phyloP scores from a whole-genome alignment of 2,888 invertebrate species.

The Petrophora chlorosata region DNA sequence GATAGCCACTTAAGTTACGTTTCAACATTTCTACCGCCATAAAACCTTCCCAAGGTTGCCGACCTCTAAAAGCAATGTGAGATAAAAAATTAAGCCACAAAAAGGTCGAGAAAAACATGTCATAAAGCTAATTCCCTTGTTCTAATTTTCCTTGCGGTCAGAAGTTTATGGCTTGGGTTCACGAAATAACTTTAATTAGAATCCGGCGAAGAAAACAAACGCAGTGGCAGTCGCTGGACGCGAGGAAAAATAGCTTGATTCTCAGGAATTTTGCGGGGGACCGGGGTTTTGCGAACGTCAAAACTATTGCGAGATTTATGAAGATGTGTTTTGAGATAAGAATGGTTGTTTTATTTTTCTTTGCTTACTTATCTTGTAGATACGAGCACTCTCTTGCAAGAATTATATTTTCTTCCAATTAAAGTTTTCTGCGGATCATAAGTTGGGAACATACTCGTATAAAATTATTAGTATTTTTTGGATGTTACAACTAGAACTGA shows the following conservation, averaged over 20 bases:
- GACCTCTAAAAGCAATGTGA: conserved; percentile 2
- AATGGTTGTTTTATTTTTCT: neutral
- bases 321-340: neutral
- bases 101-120: conserved; percentile 27
- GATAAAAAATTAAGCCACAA: conserved; percentile 19
- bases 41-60: conserved; percentile 5
- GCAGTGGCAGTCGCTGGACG: conserved; percentile 38
- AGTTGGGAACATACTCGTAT: too few species aligned
- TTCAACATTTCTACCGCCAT: neutral
- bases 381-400: too few species aligned
- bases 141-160: conserved; percentile 28
- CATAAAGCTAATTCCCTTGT: conserved; percentile 24
- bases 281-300: conserved; percentile 10
- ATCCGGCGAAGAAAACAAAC: conserved; percentile 65
- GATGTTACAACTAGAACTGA: too few species aligned
- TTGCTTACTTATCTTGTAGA: too few species aligned
- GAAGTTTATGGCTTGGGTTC: conserved; percentile 39
- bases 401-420: too few species aligned
- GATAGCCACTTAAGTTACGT: too few species aligned
- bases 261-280: conserved; percentile 34
- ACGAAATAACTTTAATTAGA: conserved; percentile 72
- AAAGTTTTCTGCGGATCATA: too few species aligned
- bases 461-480: too few species aligned
- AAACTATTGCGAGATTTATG: conserved; percentile 13
- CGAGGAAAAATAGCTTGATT: conserved; percentile 56